These are phyloP conservation scores for Dolichallabes microphthalmus DNA, from an alignment of 2,113 vertebrate genomes.

Conservation along the genomic window DNA sequence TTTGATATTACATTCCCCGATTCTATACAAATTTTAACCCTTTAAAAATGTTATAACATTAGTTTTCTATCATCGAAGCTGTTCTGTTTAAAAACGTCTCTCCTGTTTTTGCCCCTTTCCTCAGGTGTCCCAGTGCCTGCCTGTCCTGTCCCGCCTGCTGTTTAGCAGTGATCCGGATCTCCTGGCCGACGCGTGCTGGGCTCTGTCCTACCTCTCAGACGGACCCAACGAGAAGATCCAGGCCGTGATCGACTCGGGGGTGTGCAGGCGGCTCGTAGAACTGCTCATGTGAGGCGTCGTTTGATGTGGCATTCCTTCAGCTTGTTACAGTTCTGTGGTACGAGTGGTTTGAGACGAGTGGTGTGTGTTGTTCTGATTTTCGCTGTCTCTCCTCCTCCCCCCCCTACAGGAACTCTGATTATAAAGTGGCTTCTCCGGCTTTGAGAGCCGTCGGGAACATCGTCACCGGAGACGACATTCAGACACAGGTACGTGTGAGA, in stretches of 20 bases:
- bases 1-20: too few species aligned
- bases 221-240: conserved; percentile 99
- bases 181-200: conserved; percentile 97
- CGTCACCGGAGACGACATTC: conserved; percentile 96
- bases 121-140: conserved; percentile 94
- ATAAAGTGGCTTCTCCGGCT: conserved; percentile 97
- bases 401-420: conserved; percentile 87
- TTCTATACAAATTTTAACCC: too few species aligned
- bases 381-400: not conserved
- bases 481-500: conserved; percentile 84
- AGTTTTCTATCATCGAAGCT: not conserved
- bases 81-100: not conserved
- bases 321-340: not conserved
- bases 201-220: conserved; percentile 95
- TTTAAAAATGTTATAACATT: too few species aligned
- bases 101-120: not conserved
- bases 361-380: not conserved
- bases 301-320: not conserved
- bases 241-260: conserved; percentile 95
- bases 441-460: conserved; percentile 96
- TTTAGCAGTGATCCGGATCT: conserved; percentile 97
- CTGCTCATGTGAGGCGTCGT: conserved; percentile 88
- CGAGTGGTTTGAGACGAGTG: not conserved
- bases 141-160: conserved; percentile 89
- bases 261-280: conserved; percentile 93